Percentiles rank a stretch among this genome's conserved stretches.
phyloP scores from a whole-genome alignment of 2,888 invertebrate genomes.

The Orthosia gothica region DNA sequence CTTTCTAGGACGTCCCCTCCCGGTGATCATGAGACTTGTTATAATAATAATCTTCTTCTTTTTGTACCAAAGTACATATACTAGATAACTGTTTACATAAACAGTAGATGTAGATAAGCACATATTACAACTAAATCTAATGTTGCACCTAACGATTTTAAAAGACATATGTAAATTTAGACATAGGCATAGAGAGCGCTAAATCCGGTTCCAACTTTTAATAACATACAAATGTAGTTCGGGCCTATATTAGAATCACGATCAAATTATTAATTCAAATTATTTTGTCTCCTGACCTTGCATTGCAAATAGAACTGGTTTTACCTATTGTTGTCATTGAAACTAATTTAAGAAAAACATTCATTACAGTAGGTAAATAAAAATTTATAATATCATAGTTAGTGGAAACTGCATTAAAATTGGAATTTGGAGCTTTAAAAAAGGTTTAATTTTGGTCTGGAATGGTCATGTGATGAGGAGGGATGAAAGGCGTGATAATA shows the following conservation, averaged over 20 bases:
- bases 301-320: slow-evolving; percentile 1
- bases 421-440: too few species aligned
- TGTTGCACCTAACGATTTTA: too few species aligned
- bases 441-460: too few species aligned
- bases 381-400: too few species aligned
- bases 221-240: background rate
- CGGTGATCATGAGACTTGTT: too few species aligned
- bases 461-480: too few species aligned
- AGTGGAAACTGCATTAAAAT: too few species aligned
- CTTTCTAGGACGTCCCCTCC: too few species aligned
- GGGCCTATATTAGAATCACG: background rate
- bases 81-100: too few species aligned
- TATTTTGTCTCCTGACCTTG: slow-evolving; percentile 7
- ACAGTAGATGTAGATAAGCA: too few species aligned
- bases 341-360: background rate
- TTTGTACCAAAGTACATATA: background rate
- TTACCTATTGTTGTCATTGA: background rate
- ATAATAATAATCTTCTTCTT: background rate
- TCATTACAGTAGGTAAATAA: background rate
- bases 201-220: background rate
- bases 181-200: background rate
- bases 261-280: background rate
- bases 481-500: too few species aligned
- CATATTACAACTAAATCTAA: background rate
- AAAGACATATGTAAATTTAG: too few species aligned